A percentile compares a stretch with the other conserved stretches of the same genome.
These are phyloP conservation scores for Chionoecetes opilio DNA, from an alignment of 1,140 invertebrate genomes.

Conservation along the genomic window DNA sequence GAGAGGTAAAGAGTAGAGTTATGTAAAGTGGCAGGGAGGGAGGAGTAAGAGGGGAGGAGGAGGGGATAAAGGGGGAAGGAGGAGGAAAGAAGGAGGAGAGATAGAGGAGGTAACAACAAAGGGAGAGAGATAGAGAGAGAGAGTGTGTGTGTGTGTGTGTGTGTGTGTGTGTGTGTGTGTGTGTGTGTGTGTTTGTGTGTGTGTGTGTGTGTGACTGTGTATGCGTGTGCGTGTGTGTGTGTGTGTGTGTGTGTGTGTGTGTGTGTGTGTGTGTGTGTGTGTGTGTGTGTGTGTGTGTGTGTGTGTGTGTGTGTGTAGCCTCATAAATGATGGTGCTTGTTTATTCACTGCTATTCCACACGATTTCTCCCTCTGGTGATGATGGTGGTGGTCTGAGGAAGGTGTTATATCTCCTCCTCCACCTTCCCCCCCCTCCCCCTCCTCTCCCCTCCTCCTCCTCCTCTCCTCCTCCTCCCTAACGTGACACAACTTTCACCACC, in stretches of 20 bases:
- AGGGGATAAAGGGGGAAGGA: background rate
- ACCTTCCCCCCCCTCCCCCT: background rate
- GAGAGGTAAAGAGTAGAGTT: background rate
- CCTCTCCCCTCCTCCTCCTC: background rate
- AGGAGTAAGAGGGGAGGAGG: background rate
- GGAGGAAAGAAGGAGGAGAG: too few species aligned
- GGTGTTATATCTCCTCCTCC: constrained; percentile 1
- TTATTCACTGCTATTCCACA: too few species aligned
- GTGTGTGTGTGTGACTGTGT: background rate
- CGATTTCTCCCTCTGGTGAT: background rate
- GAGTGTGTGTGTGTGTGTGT: background rate
- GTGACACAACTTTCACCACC: too few species aligned
- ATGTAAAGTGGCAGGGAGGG: too few species aligned
- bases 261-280: background rate
- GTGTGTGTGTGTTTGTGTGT: too few species aligned
- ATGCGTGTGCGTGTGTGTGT: too few species aligned
- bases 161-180: too few species aligned
- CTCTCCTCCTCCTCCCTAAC: background rate
- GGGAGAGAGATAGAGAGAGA: background rate
- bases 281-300: background rate
- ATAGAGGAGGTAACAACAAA: background rate
- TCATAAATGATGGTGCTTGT: background rate
- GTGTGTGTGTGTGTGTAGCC: background rate
- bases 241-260: too few species aligned
- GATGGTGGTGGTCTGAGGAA: background rate